Evolutionary conservation across 2,797 vertebrate species (phyloP).

Genomic region (Darevskia mixta): DNA sequence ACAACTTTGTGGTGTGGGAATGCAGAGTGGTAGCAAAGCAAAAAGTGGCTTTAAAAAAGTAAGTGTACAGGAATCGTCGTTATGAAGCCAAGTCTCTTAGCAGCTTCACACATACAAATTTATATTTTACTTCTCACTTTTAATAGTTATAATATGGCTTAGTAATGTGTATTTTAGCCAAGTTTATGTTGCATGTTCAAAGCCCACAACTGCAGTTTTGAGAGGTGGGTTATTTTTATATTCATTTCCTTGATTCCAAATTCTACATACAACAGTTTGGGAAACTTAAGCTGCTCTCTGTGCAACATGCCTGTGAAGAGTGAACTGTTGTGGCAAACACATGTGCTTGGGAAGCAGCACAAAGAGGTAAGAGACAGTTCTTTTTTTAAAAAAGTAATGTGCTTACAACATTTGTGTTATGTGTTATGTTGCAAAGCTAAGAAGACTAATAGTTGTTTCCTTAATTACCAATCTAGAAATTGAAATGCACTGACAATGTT

Average conservation of each 20-base stretch:
- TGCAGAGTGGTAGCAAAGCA: neutral
- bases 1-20: neutral
- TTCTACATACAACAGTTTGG: slow-evolving; percentile 90
- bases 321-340: slow-evolving; percentile 93
- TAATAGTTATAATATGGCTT: neutral
- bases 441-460: neutral
- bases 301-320: slow-evolving; percentile 89
- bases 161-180: neutral
- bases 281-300: slow-evolving; percentile 88
- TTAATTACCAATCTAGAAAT: neutral
- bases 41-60: neutral
- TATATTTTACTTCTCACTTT: neutral
- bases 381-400: neutral
- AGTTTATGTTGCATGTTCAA: neutral
- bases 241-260: slow-evolving; percentile 64
- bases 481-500: neutral
- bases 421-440: neutral
- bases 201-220: neutral
- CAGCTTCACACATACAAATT: neutral
- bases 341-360: slow-evolving; percentile 92
- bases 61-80: neutral
- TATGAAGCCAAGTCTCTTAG: neutral
- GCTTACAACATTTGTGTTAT: neutral
- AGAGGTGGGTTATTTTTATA: neutral
- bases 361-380: slow-evolving; percentile 79